Evolutionary conservation across 1,140 invertebrate species (phyloP).

Genomic region (Sesamia nonagrioides): DNA sequence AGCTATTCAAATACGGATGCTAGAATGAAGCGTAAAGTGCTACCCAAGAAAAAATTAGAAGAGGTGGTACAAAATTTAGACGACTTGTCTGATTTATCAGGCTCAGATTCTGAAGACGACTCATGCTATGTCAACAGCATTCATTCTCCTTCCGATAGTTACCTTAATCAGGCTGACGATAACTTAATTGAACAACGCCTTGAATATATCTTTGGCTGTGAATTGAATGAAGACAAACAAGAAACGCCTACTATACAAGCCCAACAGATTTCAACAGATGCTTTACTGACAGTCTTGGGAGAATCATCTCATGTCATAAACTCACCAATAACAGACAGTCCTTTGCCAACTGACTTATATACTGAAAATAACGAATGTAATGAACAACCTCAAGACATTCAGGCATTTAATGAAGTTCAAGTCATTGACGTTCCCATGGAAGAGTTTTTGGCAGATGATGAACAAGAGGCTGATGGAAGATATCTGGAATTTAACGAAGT

Average conservation of each 20-base stretch:
- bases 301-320: slow-evolving; percentile 62
- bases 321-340: slow-evolving; percentile 60
- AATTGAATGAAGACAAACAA: slow-evolving; percentile 56
- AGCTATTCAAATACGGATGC: slow-evolving; percentile 56
- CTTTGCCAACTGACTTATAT: slow-evolving; percentile 58
- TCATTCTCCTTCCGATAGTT: slow-evolving; percentile 59
- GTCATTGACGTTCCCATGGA: too few species aligned
- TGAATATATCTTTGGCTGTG: slow-evolving; percentile 60
- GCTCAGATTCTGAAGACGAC: slow-evolving; percentile 59
- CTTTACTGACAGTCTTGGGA: slow-evolving; percentile 60
- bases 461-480: slow-evolving; percentile 12
- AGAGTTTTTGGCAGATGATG: slow-evolving; percentile 19
- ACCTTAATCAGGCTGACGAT: slow-evolving; percentile 59
- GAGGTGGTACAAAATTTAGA: slow-evolving; percentile 58
- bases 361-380: slow-evolving; percentile 57
- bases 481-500: too few species aligned
- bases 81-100: slow-evolving; percentile 62
- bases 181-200: slow-evolving; percentile 62
- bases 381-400: slow-evolving; percentile 49
- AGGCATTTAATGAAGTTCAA: slow-evolving; percentile 54
- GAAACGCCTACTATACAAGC: slow-evolving; percentile 55
- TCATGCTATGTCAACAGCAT: slow-evolving; percentile 59
- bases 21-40: slow-evolving; percentile 54
- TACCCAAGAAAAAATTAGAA: slow-evolving; percentile 55
- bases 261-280: slow-evolving; percentile 63